phyloP scores from a whole-genome alignment of 2,888 invertebrate genomes.

The Branchellion lobata region DNA sequence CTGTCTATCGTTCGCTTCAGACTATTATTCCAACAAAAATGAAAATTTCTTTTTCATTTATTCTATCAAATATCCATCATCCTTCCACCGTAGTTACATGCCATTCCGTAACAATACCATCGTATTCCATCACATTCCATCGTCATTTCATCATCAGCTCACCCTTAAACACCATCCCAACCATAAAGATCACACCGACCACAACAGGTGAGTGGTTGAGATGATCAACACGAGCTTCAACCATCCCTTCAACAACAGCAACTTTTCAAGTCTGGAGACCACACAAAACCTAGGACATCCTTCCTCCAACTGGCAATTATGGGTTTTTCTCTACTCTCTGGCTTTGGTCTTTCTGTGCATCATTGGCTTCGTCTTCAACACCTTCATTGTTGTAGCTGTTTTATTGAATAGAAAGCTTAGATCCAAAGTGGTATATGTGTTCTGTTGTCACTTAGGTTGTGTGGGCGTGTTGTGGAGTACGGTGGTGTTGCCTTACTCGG shows the following conservation, averaged over 20 bases:
- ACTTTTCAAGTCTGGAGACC: neutral
- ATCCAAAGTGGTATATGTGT: constrained; percentile 34
- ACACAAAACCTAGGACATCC: neutral
- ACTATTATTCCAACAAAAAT: too few species aligned
- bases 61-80: too few species aligned
- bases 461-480: constrained; percentile 34
- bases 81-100: too few species aligned
- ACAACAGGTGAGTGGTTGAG: too few species aligned
- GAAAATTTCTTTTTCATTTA: too few species aligned
- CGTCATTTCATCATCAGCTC: too few species aligned
- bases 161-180: too few species aligned
- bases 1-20: too few species aligned
- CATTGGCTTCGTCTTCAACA: constrained; percentile 39
- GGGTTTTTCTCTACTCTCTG: neutral
- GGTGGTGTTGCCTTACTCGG: constrained; percentile 14
- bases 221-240: neutral
- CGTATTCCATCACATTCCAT: too few species aligned
- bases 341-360: neutral
- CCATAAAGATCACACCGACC: too few species aligned
- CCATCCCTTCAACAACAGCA: neutral
- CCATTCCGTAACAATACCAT: too few species aligned
- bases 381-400: constrained; percentile 35
- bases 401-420: constrained; percentile 30
- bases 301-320: neutral
- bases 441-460: constrained; percentile 36